These are phyloP conservation scores for Drosophila colorata DNA, from an alignment of 2,888 invertebrate genomes.

Conservation along the genomic window DNA sequence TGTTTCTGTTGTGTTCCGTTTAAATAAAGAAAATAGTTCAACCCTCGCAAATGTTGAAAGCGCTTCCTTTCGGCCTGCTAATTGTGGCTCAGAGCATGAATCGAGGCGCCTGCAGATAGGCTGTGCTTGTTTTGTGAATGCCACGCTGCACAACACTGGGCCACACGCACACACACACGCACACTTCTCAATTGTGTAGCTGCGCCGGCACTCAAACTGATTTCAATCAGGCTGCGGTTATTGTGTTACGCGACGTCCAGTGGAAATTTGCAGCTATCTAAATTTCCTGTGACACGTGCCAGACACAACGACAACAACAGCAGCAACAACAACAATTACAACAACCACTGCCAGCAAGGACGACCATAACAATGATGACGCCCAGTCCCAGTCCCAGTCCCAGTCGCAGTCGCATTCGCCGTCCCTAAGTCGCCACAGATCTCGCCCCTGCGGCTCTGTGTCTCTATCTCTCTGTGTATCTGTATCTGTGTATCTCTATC, in stretches of 20 bases:
- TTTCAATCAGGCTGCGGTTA: conserved; percentile 65
- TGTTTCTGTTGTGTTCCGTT: not conserved
- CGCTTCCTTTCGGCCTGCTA: conserved; percentile 4
- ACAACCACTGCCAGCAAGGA: conserved; percentile 19
- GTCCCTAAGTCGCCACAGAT: conserved; percentile 9
- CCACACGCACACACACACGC: not conserved
- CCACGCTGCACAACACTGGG: not conserved
- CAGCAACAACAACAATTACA: conserved; percentile 14
- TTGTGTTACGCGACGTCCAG: conserved; percentile 48
- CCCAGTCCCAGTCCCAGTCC: conserved; percentile 9
- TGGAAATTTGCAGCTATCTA: conserved; percentile 60
- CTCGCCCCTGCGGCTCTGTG: not conserved
- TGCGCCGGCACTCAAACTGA: conserved; percentile 42
- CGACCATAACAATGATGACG: conserved; percentile 44
- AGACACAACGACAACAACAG: conserved; percentile 65
- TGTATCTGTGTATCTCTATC: conserved; percentile 8
- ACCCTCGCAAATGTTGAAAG: not conserved
- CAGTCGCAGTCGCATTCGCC: not conserved
- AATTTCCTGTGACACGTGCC: conserved; percentile 73
- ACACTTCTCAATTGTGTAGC: not conserved
- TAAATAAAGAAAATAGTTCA: not conserved
- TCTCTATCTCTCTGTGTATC: not conserved
- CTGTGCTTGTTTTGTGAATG: conserved; percentile 3
- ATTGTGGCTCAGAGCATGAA: conserved; percentile 17
- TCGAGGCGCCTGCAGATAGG: not conserved